Percentiles rank a stretch among this genome's conserved stretches.
Conservation (phyloP, 2,888 invertebrate species). For the Entomobrya multifasciata region DNA sequence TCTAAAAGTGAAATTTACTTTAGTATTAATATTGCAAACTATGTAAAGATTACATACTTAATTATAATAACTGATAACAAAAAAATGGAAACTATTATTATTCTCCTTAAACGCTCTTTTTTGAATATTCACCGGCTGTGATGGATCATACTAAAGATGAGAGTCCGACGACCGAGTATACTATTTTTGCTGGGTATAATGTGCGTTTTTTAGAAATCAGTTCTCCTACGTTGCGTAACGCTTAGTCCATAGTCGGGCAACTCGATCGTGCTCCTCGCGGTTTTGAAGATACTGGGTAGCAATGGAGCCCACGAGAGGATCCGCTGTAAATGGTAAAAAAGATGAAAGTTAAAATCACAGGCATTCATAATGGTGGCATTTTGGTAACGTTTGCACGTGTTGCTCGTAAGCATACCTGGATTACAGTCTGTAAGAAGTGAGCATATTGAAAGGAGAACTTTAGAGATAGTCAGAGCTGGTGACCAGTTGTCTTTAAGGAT, state of each 20-base stretch:
- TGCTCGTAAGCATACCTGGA: constrained; percentile 92
- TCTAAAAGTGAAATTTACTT: not conserved
- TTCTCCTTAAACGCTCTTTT: not conserved
- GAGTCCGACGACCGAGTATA: constrained; percentile 27
- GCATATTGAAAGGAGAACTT: constrained; percentile 98
- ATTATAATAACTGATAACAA: too few relatives aligned
- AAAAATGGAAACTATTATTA: too few relatives aligned
- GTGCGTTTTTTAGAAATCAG: constrained; percentile 17
- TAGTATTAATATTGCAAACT: not conserved
- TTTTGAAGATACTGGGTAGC: constrained; percentile 99
- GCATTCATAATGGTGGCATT: too few relatives aligned
- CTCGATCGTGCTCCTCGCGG: constrained; percentile 98
- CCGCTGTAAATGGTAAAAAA: constrained; percentile 87
- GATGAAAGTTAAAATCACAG: too few relatives aligned
- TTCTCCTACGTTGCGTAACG: constrained; percentile 93
- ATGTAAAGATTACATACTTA: not conserved
- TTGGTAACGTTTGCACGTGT: too few relatives aligned
- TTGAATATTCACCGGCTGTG: constrained; percentile 31
- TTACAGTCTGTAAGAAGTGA: constrained; percentile 99
- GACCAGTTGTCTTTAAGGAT: constrained; percentile 99
- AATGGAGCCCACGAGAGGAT: constrained; percentile 98
- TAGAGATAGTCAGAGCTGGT: constrained; percentile 98
- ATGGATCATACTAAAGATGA: not conserved
- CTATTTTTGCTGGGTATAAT: constrained; percentile 16
- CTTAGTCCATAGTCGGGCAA: constrained; percentile 99